Conservation (phyloP, 1,140 invertebrate genomes). For the Zaprionus taronus region DNA sequence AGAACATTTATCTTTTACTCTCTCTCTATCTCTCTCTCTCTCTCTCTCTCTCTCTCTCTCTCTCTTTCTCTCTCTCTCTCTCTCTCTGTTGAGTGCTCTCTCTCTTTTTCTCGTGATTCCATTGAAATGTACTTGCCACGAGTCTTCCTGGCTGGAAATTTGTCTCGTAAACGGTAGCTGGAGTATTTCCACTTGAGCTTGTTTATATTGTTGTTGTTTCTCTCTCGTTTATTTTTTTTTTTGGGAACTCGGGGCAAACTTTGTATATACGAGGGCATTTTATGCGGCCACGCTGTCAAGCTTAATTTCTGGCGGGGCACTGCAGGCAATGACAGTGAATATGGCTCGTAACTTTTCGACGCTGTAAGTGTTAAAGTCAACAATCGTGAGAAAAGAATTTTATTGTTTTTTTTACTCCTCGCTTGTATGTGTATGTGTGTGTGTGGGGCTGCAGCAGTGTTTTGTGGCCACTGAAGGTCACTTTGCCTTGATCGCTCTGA, state of each 20-base stretch:
- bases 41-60: neutral
- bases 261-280: slow-evolving; percentile 39
- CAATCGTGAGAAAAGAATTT: slow-evolving; percentile 83
- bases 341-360: slow-evolving; percentile 61
- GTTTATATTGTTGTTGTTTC: slow-evolving; percentile 21
- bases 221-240: slow-evolving; percentile 2
- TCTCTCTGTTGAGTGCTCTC: neutral
- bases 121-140: slow-evolving; percentile 29
- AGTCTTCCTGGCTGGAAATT: slow-evolving; percentile 60
- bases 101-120: slow-evolving; percentile 43
- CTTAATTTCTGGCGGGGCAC: slow-evolving; percentile 54
- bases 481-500: slow-evolving; percentile 54
- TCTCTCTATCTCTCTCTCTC: slow-evolving; percentile 7
- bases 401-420: slow-evolving; percentile 66
- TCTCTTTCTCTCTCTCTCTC: neutral
- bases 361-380: slow-evolving; percentile 82
- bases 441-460: slow-evolving; percentile 63
- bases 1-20: slow-evolving; percentile 73
- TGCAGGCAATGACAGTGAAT: slow-evolving; percentile 67
- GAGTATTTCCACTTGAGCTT: slow-evolving; percentile 55
- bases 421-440: slow-evolving; percentile 23
- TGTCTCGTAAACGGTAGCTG: slow-evolving; percentile 69
- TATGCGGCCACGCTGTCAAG: slow-evolving; percentile 43
- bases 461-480: slow-evolving; percentile 73
- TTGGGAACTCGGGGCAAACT: slow-evolving; percentile 14